These are phyloP conservation scores for Agrochola litura DNA, from an alignment of 2,888 invertebrate species.

Conservation along the genomic window DNA sequence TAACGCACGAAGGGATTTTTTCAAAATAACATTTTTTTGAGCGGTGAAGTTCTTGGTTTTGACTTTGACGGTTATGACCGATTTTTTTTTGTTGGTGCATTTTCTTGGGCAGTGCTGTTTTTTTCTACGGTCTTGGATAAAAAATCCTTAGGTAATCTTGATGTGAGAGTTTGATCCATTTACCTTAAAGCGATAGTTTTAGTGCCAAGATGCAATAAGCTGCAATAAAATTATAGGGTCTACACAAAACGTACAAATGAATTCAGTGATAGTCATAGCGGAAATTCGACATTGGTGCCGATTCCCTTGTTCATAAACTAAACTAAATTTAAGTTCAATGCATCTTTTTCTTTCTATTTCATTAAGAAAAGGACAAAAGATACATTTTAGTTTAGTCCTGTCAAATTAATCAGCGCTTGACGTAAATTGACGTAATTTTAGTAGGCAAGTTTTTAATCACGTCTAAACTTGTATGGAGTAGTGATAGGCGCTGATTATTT, in stretches of 20 bases:
- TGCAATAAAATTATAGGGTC: not conserved
- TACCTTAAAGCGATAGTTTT: slow-evolving; percentile 9
- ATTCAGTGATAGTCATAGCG: not conserved
- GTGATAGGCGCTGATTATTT: too few species aligned
- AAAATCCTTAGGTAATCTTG: not conserved
- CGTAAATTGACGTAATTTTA: too few species aligned
- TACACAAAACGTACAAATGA: not conserved
- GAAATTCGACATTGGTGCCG: slow-evolving; percentile 33
- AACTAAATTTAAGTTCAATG: too few species aligned
- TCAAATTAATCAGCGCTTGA: too few species aligned
- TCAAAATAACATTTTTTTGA: slow-evolving; percentile 80
- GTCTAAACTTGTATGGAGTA: too few species aligned
- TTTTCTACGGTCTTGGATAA: not conserved
- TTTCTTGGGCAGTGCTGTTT: slow-evolving; percentile 16
- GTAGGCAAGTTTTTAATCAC: too few species aligned
- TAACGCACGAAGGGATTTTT: slow-evolving; percentile 84
- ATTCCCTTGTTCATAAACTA: too few species aligned
- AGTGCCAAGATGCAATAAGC: not conserved
- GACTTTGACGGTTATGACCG: slow-evolving; percentile 66
- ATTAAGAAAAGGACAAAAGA: too few species aligned
- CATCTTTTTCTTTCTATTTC: too few species aligned
- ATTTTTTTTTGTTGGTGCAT: slow-evolving; percentile 34
- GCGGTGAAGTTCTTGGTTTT: slow-evolving; percentile 61
- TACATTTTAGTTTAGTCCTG: too few species aligned
- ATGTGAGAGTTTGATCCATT: not conserved